These are phyloP conservation scores for Phocoena sinus DNA, from an alignment of 2,113 vertebrate genomes.

Conservation along the genomic window DNA sequence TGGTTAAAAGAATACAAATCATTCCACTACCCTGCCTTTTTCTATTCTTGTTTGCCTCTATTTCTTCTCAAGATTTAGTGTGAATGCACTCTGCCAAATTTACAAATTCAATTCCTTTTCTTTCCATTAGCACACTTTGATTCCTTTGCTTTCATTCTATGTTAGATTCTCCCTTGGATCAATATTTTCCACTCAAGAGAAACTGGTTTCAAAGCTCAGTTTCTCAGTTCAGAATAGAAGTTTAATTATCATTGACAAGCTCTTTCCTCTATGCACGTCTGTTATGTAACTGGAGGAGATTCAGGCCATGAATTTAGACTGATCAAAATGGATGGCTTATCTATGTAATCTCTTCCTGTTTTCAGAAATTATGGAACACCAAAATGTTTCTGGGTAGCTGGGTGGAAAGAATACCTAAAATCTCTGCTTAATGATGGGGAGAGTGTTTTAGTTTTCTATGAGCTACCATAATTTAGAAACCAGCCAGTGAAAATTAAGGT, in stretches of 20 bases:
- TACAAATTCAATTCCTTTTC: neutral
- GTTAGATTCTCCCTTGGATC: conserved; percentile 17
- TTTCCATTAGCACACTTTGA: neutral
- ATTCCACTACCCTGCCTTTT: neutral
- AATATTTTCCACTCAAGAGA: neutral
- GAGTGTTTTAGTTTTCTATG: neutral
- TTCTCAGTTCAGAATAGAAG: neutral
- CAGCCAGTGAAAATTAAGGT: neutral
- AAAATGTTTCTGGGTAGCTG: neutral
- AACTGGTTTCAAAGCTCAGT: conserved; percentile 7
- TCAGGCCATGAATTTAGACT: neutral
- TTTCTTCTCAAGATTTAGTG: neutral
- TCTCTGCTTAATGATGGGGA: neutral
- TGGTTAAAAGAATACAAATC: neutral
- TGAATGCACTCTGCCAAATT: neutral
- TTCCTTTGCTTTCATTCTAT: neutral
- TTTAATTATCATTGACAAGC: neutral
- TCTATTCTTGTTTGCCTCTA: neutral
- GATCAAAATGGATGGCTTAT: neutral
- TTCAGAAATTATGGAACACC: neutral
- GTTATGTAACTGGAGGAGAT: neutral
- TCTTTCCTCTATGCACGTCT: neutral
- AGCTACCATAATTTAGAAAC: neutral
- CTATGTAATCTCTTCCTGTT: neutral
- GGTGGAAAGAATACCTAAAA: neutral